A percentile compares a stretch with the other conserved stretches of the same genome.
These are phyloP conservation scores for Oncorhynchus mykiss DNA, from an alignment of 2,113 vertebrate species.

Conservation along the genomic window DNA sequence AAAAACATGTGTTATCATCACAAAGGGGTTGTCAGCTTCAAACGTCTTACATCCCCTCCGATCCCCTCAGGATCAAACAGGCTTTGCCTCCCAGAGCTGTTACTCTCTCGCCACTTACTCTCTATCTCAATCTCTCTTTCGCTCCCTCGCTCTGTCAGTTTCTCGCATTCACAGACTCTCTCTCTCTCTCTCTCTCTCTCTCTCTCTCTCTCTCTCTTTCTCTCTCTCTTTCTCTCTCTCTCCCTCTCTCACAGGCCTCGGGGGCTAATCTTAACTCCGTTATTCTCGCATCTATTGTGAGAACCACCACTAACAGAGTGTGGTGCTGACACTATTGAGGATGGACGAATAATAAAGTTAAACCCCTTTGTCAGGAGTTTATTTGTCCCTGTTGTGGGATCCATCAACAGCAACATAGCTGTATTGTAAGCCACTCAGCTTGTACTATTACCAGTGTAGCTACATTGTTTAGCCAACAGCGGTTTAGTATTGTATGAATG, in stretches of 20 bases:
- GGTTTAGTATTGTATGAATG: background rate
- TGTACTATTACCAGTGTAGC: background rate
- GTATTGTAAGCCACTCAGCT: background rate
- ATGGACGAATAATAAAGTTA: conserved; percentile 63
- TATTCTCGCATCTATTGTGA: conserved; percentile 57
- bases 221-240: background rate
- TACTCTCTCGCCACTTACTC: conserved; percentile 45
- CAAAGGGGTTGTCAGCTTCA: conserved; percentile 77
- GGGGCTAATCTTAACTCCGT: conserved; percentile 57
- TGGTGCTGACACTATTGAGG: conserved; percentile 49
- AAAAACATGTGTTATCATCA: conserved; percentile 76
- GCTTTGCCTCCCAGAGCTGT: conserved; percentile 67
- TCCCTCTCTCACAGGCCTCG: conserved; percentile 19
- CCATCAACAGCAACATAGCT: conserved; percentile 9
- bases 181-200: background rate
- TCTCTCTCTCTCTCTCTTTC: background rate
- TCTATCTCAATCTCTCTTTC: conserved; percentile 49
- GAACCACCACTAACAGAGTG: conserved; percentile 37
- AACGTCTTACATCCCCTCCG: conserved; percentile 67
- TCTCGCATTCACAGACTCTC: background rate
- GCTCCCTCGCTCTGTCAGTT: background rate
- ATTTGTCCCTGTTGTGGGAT: conserved; percentile 19
- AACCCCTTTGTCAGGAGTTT: conserved; percentile 65
- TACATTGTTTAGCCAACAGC: background rate
- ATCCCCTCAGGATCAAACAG: conserved; percentile 73